Evolutionary conservation across 2,888 invertebrate species (phyloP).

Genomic region (Parnassius glacialis): DNA sequence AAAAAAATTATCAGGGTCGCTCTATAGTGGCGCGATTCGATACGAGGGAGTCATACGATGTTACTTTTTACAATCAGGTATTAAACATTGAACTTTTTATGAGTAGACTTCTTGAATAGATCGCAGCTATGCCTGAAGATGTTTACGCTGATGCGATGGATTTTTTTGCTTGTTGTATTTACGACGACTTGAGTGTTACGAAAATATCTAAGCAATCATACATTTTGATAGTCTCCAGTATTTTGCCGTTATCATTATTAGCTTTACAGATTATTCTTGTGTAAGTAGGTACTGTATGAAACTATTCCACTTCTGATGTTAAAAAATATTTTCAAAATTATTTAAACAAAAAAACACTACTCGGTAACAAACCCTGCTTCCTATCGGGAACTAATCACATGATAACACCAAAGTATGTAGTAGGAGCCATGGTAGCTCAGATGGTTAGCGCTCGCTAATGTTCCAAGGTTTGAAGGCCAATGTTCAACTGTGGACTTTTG

Average conservation of each 20-base stretch:
- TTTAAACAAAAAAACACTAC: too few relatives aligned
- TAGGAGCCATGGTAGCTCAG: too few relatives aligned
- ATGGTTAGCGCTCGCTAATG: too few relatives aligned
- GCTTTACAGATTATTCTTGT: too few relatives aligned
- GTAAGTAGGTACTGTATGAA: too few relatives aligned
- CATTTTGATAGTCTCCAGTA: background rate
- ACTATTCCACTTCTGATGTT: too few relatives aligned
- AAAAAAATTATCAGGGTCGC: slow-evolving; percentile 22
- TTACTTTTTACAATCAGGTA: slow-evolving; percentile 24
- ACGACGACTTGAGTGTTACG: slow-evolving; percentile 8
- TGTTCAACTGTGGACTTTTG: too few relatives aligned
- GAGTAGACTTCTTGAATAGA: slow-evolving; percentile 17
- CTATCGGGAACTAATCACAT: too few relatives aligned
- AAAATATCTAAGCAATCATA: slow-evolving; percentile 7
- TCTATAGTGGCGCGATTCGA: slow-evolving; percentile 30
- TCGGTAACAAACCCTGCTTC: too few relatives aligned
- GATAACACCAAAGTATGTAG: too few relatives aligned
- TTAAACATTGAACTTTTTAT: slow-evolving; percentile 22
- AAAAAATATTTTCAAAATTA: too few relatives aligned
- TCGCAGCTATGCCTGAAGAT: slow-evolving; percentile 22
- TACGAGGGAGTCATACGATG: slow-evolving; percentile 29
- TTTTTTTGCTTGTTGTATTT: slow-evolving; percentile 19
- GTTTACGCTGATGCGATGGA: slow-evolving; percentile 22
- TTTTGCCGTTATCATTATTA: slow-evolving; percentile 11
- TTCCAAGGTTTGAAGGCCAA: too few relatives aligned